A percentile compares a stretch with the other conserved stretches of the same genome.
Conservation (phyloP, 2,888 invertebrate genomes). For the Callyntrura guangdongensis region DNA sequence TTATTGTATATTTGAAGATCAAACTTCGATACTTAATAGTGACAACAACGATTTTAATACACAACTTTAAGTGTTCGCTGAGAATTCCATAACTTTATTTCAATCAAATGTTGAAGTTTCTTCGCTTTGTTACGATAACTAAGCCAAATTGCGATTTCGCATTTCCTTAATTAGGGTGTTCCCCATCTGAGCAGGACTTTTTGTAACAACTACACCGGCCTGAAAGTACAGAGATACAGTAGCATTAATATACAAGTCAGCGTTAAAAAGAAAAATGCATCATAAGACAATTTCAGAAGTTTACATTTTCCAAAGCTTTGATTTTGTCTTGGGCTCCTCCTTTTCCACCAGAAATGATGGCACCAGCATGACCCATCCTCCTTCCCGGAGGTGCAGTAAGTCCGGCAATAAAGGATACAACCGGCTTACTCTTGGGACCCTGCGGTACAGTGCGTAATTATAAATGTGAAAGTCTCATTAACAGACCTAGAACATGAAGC, state of each 20-base stretch:
- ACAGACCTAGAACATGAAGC: too few species aligned
- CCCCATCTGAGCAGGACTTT: conserved; percentile 99
- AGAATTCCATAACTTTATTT: conserved; percentile 24
- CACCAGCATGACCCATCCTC: conserved; percentile 99
- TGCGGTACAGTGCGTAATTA: too few species aligned
- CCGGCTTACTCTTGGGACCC: conserved; percentile 95
- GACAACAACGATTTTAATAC: conserved; percentile 15
- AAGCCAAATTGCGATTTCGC: conserved; percentile 86
- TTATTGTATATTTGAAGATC: too few species aligned
- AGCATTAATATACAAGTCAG: too few species aligned
- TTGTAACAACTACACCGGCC: conserved; percentile 97
- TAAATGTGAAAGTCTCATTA: too few species aligned
- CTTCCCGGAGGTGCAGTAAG: conserved; percentile 99
- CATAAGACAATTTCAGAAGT: too few species aligned
- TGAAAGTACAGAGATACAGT: conserved; percentile 86
- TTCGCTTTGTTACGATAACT: conserved; percentile 7
- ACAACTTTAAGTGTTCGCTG: conserved; percentile 45
- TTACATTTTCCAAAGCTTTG: conserved; percentile 90
- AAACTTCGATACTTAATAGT: conserved; percentile 2
- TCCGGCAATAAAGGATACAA: conserved; percentile 99
- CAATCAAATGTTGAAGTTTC: neutral
- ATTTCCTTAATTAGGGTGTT: conserved; percentile 95
- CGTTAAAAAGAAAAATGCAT: too few species aligned
- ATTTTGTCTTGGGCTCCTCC: conserved; percentile 99
- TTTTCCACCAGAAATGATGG: conserved; percentile 99